A percentile compares a stretch with the other conserved stretches of the same genome.
Conservation (phyloP, 2,888 invertebrate species). For the Drosophila algonquin region DNA sequence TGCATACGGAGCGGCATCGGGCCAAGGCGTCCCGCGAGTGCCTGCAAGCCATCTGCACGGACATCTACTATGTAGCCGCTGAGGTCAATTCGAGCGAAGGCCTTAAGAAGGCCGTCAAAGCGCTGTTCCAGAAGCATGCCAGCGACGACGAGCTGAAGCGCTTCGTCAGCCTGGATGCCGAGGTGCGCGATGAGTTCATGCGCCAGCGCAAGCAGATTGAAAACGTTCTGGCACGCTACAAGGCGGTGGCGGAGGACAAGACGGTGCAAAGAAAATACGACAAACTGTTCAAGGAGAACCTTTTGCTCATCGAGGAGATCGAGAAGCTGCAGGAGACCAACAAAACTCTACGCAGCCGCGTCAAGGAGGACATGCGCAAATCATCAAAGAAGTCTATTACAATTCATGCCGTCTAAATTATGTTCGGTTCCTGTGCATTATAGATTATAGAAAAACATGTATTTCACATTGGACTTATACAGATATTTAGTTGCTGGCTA, state of each 20-base stretch:
- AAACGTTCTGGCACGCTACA: constrained; percentile 69
- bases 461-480: constrained; percentile 53
- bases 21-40: constrained; percentile 87
- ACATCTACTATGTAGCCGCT: constrained; percentile 91
- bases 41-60: constrained; percentile 90
- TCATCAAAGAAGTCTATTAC: constrained; percentile 18
- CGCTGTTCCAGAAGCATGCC: constrained; percentile 86
- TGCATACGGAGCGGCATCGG: constrained; percentile 87
- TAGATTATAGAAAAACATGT: constrained; percentile 59
- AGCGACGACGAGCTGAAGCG: constrained; percentile 88
- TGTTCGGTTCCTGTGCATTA: background rate
- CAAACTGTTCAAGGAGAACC: constrained; percentile 91
- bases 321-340: constrained; percentile 87
- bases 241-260: constrained; percentile 65
- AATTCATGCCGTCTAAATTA: background rate
- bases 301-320: constrained; percentile 90
- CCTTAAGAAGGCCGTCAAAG: constrained; percentile 78
- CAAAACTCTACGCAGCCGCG: constrained; percentile 52
- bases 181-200: constrained; percentile 90
- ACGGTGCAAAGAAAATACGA: constrained; percentile 76
- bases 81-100: constrained; percentile 89
- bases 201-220: constrained; percentile 93
- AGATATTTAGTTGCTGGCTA: constrained; percentile 29
- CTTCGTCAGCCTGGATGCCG: constrained; percentile 88
- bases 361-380: constrained; percentile 51